These are phyloP conservation scores for Scaptomyza flava DNA, from an alignment of 2,888 invertebrate genomes.

Conservation along the genomic window DNA sequence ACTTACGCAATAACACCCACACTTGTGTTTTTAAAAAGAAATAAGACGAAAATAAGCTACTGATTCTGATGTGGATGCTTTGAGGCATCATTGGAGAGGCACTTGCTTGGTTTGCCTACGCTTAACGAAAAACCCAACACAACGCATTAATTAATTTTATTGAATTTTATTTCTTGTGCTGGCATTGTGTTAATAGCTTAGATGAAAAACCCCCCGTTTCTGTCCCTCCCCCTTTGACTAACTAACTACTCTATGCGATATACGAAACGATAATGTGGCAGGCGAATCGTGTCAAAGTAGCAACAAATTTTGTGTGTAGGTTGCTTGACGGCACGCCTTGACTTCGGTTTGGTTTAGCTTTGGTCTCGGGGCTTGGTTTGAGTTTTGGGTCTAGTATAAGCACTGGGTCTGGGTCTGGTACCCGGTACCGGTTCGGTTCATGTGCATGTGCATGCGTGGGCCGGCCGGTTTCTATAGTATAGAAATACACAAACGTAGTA, in stretches of 20 bases:
- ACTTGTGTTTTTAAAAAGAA: conserved; percentile 2
- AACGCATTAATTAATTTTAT: conserved; percentile 72
- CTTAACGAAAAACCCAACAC: conserved; percentile 32
- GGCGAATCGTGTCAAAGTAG: conserved; percentile 48
- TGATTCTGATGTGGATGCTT: conserved; percentile 19
- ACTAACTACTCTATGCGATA: background rate
- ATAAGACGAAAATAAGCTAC: conserved; percentile 29
- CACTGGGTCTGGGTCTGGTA: conserved; percentile 20
- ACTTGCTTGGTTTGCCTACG: conserved; percentile 54
- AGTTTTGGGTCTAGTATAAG: conserved; percentile 5
- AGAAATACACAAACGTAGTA: conserved; percentile 60
- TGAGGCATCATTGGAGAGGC: conserved; percentile 21
- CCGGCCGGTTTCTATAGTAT: conserved; percentile 67
- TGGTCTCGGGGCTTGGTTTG: conserved; percentile 15
- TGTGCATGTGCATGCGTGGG: conserved; percentile 73
- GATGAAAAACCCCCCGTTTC: conserved; percentile 1
- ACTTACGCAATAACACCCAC: conserved; percentile 35
- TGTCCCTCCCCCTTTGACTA: background rate
- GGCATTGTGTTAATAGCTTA: conserved; percentile 32
- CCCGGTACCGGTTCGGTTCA: conserved; percentile 55
- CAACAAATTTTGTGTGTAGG: conserved; percentile 36
- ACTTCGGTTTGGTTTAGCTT: conserved; percentile 18
- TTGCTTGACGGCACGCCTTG: conserved; percentile 50
- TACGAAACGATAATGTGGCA: conserved; percentile 22
- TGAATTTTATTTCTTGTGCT: conserved; percentile 63